Evolutionary conservation across 2,113 vertebrate species (phyloP).

Genomic region (Vulpes vulpes): DNA sequence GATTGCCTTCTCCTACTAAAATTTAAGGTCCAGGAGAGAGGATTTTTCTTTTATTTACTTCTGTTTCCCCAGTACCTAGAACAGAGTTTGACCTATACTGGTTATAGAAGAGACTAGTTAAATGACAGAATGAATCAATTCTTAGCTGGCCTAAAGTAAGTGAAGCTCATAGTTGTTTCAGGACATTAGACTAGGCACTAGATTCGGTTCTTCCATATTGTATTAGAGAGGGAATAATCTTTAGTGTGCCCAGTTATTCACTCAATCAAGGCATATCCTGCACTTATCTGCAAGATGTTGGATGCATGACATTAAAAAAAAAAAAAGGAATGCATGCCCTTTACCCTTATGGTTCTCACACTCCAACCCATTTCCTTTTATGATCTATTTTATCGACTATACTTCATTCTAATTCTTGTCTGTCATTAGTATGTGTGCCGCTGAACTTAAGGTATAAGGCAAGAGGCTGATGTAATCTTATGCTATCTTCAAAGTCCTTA

Average conservation of each 20-base stretch:
- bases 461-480: conserved; percentile 36
- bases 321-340: neutral
- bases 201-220: neutral
- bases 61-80: neutral
- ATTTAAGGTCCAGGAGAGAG: neutral
- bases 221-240: conserved; percentile 26
- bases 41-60: conserved; percentile 11
- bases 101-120: conserved; percentile 12
- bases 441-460: conserved; percentile 8
- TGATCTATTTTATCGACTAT: neutral
- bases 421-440: neutral
- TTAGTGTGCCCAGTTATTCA: neutral
- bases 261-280: conserved; percentile 32
- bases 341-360: neutral
- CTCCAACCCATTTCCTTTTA: conserved; percentile 39
- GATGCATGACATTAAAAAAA: neutral
- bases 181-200: neutral
- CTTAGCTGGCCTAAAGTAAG: conserved; percentile 36
- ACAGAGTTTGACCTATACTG: neutral
- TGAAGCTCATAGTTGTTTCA: neutral
- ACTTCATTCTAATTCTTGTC: conserved; percentile 44
- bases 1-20: conserved; percentile 38
- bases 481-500: conserved; percentile 52
- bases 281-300: neutral
- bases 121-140: conserved; percentile 42